phyloP scores from a whole-genome alignment of 2,888 invertebrate genomes.

The Idaea straminata region DNA sequence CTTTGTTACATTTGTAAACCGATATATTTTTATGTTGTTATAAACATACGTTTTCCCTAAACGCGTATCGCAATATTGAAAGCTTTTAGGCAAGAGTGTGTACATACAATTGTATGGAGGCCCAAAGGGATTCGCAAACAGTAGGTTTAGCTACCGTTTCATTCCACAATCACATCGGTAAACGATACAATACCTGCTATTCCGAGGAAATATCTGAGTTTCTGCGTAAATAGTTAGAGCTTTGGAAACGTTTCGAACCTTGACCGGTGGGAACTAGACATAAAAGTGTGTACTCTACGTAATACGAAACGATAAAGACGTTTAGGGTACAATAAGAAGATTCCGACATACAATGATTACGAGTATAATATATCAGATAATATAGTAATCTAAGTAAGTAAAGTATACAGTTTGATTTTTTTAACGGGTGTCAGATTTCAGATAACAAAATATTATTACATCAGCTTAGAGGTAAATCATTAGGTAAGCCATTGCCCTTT shows the following conservation, averaged over 20 bases:
- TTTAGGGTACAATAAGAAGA: background rate
- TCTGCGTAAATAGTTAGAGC: conserved; percentile 38
- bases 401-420: background rate
- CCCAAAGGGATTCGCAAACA: conserved; percentile 37
- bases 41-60: conserved; percentile 30
- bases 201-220: conserved; percentile 33
- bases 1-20: conserved; percentile 25
- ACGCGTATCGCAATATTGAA: conserved; percentile 31
- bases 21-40: conserved; percentile 32
- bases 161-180: conserved; percentile 40
- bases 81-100: conserved; percentile 32
- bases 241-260: conserved; percentile 21
- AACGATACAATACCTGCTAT: conserved; percentile 37
- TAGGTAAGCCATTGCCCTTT: no score
- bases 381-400: background rate
- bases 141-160: conserved; percentile 33
- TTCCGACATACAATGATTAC: background rate
- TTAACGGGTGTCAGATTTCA: no score
- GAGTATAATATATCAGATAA: background rate
- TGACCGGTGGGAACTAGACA: conserved; percentile 28
- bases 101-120: conserved; percentile 33
- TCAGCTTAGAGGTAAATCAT: no score
- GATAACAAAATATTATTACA: no score
- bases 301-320: background rate
- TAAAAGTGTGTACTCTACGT: conserved; percentile 11